Percentiles rank a stretch among this genome's conserved stretches.
These are phyloP conservation scores for Megalurothrips usitatus DNA, from an alignment of 2,888 invertebrate species.

Conservation along the genomic window DNA sequence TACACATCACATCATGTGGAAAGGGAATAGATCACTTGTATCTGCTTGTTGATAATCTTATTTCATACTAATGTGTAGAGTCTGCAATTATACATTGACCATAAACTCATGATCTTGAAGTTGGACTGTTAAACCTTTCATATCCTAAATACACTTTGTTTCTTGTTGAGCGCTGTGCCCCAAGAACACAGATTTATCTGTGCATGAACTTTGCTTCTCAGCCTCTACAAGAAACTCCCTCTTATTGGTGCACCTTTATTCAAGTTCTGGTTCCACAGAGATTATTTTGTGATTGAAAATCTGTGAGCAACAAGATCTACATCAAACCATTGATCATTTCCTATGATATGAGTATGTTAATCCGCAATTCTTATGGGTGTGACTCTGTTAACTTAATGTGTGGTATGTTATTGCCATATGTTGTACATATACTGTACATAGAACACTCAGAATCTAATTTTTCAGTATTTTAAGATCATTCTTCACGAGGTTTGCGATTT, in stretches of 20 bases:
- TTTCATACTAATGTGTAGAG: neutral
- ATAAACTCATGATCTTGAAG: neutral
- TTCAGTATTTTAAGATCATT: neutral
- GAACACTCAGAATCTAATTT: neutral
- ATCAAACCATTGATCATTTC: too few species aligned
- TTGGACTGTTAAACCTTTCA: neutral
- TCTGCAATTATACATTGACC: neutral
- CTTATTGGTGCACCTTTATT: too few species aligned
- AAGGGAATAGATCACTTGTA: neutral
- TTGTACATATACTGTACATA: neutral
- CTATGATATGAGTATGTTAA: too few species aligned
- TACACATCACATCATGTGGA: neutral
- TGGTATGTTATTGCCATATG: too few species aligned
- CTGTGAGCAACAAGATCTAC: too few species aligned
- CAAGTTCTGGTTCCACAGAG: too few species aligned
- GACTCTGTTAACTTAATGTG: too few species aligned
- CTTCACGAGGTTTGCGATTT: neutral
- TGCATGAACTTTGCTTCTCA: too few species aligned
- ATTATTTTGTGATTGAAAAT: too few species aligned
- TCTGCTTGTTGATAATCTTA: neutral
- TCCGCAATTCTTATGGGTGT: too few species aligned
- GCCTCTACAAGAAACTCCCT: too few species aligned
- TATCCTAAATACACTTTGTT: neutral
- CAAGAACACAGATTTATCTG: too few species aligned
- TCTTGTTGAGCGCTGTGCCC: neutral